Conservation (phyloP, 2,797 vertebrate genomes). For the Enteromius afrohamiltoni region DNA sequence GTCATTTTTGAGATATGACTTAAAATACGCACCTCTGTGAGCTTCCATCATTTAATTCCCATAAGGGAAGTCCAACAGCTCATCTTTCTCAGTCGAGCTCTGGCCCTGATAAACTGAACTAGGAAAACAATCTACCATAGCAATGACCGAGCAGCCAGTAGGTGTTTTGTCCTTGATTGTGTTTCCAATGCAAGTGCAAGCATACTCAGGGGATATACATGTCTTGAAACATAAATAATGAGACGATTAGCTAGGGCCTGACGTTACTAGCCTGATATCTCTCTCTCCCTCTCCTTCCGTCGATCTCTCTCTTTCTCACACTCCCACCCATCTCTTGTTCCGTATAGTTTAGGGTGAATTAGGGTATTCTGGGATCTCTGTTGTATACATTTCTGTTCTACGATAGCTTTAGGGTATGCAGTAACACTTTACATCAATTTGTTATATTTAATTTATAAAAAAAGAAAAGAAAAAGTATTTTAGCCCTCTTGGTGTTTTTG, state of each 20-base stretch:
- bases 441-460: not conserved
- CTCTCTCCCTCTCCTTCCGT: constrained; percentile 27
- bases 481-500: not conserved
- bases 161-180: constrained; percentile 63
- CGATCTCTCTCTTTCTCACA: constrained; percentile 25
- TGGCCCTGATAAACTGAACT: constrained; percentile 45
- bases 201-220: constrained; percentile 58
- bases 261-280: constrained; percentile 51
- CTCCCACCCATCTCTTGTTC: constrained; percentile 47
- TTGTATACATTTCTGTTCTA: not conserved
- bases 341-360: constrained; percentile 20
- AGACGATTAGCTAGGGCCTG: constrained; percentile 61
- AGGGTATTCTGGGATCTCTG: not conserved
- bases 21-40: constrained; percentile 13
- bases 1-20: constrained; percentile 31
- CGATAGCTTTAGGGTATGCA: not conserved
- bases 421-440: not conserved
- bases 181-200: constrained; percentile 55
- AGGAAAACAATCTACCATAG: constrained; percentile 53
- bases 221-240: constrained; percentile 66
- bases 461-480: not conserved
- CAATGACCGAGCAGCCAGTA: constrained; percentile 53
- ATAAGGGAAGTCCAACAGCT: constrained; percentile 27
- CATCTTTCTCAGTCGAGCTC: constrained; percentile 34
- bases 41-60: constrained; percentile 45